These are phyloP conservation scores for Onychomys torridus DNA, from an alignment of 2,797 vertebrate species.

Conservation along the genomic window DNA sequence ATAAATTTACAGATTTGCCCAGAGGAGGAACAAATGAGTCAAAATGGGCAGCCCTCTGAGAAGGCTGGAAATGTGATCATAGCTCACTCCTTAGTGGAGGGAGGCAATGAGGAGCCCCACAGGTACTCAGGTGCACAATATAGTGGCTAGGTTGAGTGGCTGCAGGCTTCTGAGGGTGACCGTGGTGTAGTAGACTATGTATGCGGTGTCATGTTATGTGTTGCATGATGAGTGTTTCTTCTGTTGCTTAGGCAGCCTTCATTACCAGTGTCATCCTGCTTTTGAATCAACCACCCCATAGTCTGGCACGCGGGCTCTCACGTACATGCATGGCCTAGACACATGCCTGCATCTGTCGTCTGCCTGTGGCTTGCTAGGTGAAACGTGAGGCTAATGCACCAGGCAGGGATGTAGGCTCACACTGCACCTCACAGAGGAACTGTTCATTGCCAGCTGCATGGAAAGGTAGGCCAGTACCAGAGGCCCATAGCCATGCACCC, in stretches of 20 bases:
- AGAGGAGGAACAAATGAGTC: neutral
- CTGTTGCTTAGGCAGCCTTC: rapidly evolving
- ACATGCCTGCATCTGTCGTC: neutral
- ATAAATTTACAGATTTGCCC: rapidly evolving
- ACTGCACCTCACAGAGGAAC: neutral
- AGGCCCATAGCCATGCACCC: neutral
- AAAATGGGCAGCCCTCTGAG: rapidly evolving
- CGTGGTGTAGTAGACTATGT: no score
- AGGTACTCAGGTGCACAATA: neutral
- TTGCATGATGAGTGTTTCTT: no score
- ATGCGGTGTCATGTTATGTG: neutral
- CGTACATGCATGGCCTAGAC: neutral
- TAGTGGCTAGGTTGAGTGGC: rapidly evolving
- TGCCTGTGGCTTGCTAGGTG: neutral
- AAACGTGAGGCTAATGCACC: neutral
- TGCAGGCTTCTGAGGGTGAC: neutral
- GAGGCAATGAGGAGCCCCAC: rapidly evolving
- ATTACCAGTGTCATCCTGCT: neutral
- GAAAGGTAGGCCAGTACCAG: neutral
- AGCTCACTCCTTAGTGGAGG: rapidly evolving
- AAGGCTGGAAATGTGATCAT: rapidly evolving
- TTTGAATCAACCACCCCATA: neutral
- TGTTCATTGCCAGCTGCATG: neutral
- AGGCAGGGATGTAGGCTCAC: neutral
- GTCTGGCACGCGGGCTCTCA: neutral